Conservation (phyloP, 2,888 invertebrate species). For the Lepetodrilus schrolli region DNA sequence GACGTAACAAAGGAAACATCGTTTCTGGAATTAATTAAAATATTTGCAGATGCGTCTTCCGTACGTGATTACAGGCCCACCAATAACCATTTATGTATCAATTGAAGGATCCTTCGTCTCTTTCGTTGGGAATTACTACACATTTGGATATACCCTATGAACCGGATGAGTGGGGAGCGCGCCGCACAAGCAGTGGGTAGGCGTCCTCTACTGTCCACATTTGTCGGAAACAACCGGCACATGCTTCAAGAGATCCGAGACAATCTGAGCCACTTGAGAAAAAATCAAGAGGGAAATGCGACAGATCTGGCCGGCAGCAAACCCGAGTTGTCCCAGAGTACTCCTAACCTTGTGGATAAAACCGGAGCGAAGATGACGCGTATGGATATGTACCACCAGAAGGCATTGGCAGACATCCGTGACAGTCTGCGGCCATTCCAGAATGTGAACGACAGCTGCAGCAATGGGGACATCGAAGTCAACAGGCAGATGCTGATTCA, state of each 20-base stretch:
- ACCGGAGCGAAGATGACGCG: slow-evolving; percentile 42
- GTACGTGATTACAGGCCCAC: background rate
- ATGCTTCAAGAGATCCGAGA: slow-evolving; percentile 68
- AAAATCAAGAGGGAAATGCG: slow-evolving; percentile 40
- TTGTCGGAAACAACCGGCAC: slow-evolving; percentile 64
- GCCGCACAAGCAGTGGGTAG: slow-evolving; percentile 38
- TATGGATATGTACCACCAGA: slow-evolving; percentile 83
- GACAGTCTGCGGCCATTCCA: slow-evolving; percentile 86
- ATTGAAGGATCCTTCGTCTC: slow-evolving; percentile 23
- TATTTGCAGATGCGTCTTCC: background rate
- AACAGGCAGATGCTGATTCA: slow-evolving; percentile 44
- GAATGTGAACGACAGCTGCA: slow-evolving; percentile 37
- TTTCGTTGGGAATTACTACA: slow-evolving; percentile 31
- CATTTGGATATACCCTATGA: slow-evolving; percentile 44
- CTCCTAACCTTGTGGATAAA: slow-evolving; percentile 49
- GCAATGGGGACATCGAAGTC: slow-evolving; percentile 37
- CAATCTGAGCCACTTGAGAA: slow-evolving; percentile 62
- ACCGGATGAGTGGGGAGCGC: slow-evolving; percentile 41
- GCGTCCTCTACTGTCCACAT: slow-evolving; percentile 58
- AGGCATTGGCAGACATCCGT: slow-evolving; percentile 89
- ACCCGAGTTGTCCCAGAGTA: slow-evolving; percentile 50
- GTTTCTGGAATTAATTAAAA: no score
- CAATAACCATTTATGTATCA: slow-evolving; percentile 37
- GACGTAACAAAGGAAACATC: no score
- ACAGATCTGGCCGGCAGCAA: slow-evolving; percentile 33